Evolutionary conservation across 2,888 invertebrate genomes (phyloP).

Genomic region (Euproctis similis): DNA sequence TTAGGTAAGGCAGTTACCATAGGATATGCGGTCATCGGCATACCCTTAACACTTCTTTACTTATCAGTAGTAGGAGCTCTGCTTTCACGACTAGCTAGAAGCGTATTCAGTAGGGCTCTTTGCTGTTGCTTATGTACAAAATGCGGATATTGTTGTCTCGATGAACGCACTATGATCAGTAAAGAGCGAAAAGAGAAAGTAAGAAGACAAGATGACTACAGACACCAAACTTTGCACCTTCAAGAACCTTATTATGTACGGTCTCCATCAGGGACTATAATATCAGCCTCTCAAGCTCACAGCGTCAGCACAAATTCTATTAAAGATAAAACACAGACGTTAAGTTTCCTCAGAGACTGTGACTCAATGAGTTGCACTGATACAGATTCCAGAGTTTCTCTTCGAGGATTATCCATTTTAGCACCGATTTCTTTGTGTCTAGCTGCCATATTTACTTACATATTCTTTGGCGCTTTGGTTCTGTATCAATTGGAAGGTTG

Average conservation of each 20-base stretch:
- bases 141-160: constrained; percentile 91
- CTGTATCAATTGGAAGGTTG: constrained; percentile 94
- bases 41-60: constrained; percentile 90
- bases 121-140: constrained; percentile 93
- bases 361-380: constrained; percentile 78
- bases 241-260: constrained; percentile 84
- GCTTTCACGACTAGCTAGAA: constrained; percentile 87
- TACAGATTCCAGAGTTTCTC: constrained; percentile 80
- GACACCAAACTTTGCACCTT: constrained; percentile 76
- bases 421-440: constrained; percentile 93
- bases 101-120: constrained; percentile 86
- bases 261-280: constrained; percentile 70
- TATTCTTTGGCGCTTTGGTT: constrained; percentile 91
- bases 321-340: constrained; percentile 60
- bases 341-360: constrained; percentile 66
- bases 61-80: constrained; percentile 90
- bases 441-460: constrained; percentile 92
- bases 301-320: constrained; percentile 56
- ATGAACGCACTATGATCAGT: constrained; percentile 87
- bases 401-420: constrained; percentile 85
- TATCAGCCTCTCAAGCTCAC: constrained; percentile 70
- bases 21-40: constrained; percentile 90
- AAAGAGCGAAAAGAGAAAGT: constrained; percentile 87
- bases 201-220: constrained; percentile 80
- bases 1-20: constrained; percentile 94